A percentile compares a stretch with the other conserved stretches of the same genome.
Evolutionary conservation across 1,140 invertebrate species (phyloP).

Genomic region (Asobara japonica): DNA sequence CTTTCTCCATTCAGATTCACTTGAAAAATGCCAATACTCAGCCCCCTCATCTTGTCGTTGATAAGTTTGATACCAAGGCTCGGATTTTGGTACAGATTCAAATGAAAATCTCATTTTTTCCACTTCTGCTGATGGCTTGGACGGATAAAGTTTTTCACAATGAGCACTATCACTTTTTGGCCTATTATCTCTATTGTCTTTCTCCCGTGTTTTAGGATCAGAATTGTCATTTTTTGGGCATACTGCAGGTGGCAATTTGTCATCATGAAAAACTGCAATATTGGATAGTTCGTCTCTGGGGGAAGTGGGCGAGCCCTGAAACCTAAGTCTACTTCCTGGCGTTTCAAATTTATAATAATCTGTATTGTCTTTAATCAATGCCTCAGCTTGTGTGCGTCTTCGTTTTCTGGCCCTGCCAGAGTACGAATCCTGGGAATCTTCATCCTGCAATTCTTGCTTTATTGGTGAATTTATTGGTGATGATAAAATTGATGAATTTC

Average conservation of each 20-base stretch:
- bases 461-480: constrained; percentile 29
- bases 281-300: background rate
- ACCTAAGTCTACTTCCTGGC: constrained; percentile 67
- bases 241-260: background rate
- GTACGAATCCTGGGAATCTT: constrained; percentile 57
- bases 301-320: constrained; percentile 50
- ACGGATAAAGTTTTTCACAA: constrained; percentile 51
- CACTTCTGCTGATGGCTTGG: constrained; percentile 70
- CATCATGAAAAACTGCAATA: background rate
- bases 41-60: constrained; percentile 77
- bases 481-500: constrained; percentile 2
- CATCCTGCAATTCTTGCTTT: constrained; percentile 51
- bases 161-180: constrained; percentile 60
- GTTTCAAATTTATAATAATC: constrained; percentile 74
- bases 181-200: constrained; percentile 46
- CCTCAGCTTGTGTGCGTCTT: constrained; percentile 70
- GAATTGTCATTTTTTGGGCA: background rate
- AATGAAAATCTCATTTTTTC: constrained; percentile 79
- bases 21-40: constrained; percentile 67
- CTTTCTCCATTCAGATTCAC: constrained; percentile 63
- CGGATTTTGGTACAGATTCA: constrained; percentile 75
- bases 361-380: constrained; percentile 70
- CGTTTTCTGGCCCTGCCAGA: constrained; percentile 58
- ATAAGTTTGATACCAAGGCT: constrained; percentile 83
- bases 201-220: background rate